phyloP scores from a whole-genome alignment of 1,140 invertebrate species.

The Neomicropteryx cornuta region DNA sequence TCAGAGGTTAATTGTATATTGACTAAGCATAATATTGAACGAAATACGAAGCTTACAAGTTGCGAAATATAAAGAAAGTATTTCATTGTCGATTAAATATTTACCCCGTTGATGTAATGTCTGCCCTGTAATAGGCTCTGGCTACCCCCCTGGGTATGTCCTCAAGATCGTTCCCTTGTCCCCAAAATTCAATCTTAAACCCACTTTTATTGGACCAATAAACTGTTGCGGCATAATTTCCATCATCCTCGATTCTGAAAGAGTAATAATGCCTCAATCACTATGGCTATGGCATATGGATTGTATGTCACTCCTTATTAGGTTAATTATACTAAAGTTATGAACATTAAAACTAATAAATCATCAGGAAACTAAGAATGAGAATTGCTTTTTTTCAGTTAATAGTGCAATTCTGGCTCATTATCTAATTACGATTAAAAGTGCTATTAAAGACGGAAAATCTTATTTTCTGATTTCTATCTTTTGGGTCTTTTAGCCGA shows the following conservation, averaged over 20 bases:
- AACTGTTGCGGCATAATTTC: constrained; percentile 58
- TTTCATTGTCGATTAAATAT: no score
- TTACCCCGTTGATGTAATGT: constrained; percentile 54
- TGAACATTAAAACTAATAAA: neutral
- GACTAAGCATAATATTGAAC: no score
- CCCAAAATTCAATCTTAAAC: constrained; percentile 62
- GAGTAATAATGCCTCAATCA: constrained; percentile 12
- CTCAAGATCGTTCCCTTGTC: constrained; percentile 57
- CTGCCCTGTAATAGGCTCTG: constrained; percentile 57
- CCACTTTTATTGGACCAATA: constrained; percentile 53
- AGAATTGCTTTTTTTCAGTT: neutral
- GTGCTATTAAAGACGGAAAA: neutral
- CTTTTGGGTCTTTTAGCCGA: no score
- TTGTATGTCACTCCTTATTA: no score
- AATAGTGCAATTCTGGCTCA: constrained; percentile 2
- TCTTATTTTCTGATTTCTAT: no score
- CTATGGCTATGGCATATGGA: no score
- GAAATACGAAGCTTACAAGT: no score
- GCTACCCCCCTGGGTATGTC: constrained; percentile 50
- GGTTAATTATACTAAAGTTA: no score
- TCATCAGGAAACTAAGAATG: neutral
- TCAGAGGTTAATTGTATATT: no score
- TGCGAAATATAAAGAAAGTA: no score
- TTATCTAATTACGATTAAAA: constrained; percentile 3
- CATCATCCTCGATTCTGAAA: constrained; percentile 54